Percentiles rank a stretch among this genome's conserved stretches.
These are phyloP conservation scores for Latheticus oryzae DNA, from an alignment of 2,888 invertebrate species.

Conservation along the genomic window DNA sequence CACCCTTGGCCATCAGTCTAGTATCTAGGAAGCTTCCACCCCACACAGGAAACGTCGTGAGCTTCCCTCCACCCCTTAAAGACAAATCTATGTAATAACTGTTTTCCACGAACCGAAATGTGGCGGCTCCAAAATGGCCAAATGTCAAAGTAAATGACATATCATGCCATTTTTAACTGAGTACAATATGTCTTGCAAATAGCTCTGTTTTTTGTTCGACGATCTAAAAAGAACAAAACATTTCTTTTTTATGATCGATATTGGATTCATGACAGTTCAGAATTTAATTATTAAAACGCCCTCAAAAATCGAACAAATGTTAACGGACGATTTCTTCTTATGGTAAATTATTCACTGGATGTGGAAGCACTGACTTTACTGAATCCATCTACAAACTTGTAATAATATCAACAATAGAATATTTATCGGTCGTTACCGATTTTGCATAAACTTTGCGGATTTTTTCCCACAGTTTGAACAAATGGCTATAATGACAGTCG, in stretches of 20 bases:
- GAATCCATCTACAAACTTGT: no score
- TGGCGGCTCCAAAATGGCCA: constrained; percentile 48
- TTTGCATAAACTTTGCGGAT: no score
- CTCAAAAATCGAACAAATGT: no score
- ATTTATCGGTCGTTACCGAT: no score
- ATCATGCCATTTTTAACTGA: constrained; percentile 50
- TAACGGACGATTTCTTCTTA: no score
- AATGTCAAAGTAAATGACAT: constrained; percentile 50
- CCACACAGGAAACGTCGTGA: constrained; percentile 46
- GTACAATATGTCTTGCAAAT: constrained; percentile 43
- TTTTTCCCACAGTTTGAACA: no score
- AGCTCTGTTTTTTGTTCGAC: constrained; percentile 17
- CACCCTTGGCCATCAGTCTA: constrained; percentile 53
- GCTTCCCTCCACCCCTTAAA: constrained; percentile 48
- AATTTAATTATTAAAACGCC: constrained; percentile 17
- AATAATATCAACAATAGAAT: no score
- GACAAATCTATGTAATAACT: constrained; percentile 61
- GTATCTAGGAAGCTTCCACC: constrained; percentile 55
- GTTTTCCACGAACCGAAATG: constrained; percentile 56
- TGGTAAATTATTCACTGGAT: no score
- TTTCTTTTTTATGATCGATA: constrained; percentile 23
- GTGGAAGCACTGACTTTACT: no score
- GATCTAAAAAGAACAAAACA: constrained; percentile 15
- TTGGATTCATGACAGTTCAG: not conserved
- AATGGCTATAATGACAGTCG: constrained; percentile 54